These are phyloP conservation scores for Muscina levida DNA, from an alignment of 2,888 invertebrate genomes.

Conservation along the genomic window DNA sequence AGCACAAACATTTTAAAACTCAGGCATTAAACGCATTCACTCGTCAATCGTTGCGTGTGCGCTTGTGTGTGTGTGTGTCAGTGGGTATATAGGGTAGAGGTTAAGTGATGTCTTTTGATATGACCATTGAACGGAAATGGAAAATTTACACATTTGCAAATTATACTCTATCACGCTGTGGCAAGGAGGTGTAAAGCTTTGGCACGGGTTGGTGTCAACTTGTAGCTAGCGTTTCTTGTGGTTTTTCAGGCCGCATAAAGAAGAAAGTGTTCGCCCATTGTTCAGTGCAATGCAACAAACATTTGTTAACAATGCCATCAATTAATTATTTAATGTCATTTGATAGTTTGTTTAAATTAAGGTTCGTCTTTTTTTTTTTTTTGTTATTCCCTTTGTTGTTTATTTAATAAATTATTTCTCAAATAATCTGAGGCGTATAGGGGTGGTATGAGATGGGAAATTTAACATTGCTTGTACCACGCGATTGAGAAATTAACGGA, in stretches of 20 bases:
- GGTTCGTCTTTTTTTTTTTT: not conserved
- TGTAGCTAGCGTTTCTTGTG: not conserved
- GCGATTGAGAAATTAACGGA: no score
- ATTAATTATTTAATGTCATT: slow-evolving; percentile 43
- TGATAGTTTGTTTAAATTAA: not conserved
- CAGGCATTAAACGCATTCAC: slow-evolving; percentile 21
- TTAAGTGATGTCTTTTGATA: not conserved
- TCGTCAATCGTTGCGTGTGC: no score
- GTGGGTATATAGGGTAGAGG: no score
- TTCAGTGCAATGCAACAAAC: slow-evolving; percentile 36
- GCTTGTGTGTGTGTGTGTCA: no score
- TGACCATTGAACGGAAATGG: slow-evolving; percentile 9
- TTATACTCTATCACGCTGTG: not conserved
- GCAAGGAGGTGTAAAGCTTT: no score
- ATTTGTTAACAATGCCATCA: slow-evolving; percentile 43
- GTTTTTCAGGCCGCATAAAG: not conserved
- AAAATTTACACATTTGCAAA: slow-evolving; percentile 31
- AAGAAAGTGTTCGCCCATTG: not conserved
- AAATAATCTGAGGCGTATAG: not conserved
- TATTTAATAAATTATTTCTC: not conserved
- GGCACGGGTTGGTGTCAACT: no score
- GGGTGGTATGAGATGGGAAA: no score
- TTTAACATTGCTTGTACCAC: no score
- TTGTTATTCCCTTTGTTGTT: not conserved
- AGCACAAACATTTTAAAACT: not conserved